These are phyloP conservation scores for Microplitis demolitor DNA, from an alignment of 1,140 invertebrate species.

Conservation along the genomic window DNA sequence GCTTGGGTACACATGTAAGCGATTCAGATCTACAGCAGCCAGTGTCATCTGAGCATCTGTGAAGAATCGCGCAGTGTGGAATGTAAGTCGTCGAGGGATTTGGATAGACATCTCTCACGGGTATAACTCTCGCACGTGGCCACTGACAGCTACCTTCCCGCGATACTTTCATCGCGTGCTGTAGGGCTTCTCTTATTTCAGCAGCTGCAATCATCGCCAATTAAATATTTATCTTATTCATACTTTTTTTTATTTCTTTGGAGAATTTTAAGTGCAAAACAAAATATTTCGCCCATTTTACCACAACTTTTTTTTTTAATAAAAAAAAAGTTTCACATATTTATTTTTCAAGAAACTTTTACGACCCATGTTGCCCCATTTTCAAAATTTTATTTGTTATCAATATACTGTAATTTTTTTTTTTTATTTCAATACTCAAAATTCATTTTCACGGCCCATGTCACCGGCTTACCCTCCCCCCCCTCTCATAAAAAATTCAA, in stretches of 20 bases:
- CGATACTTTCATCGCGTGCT: conserved; percentile 65
- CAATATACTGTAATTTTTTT: no score
- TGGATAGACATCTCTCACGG: conserved; percentile 69
- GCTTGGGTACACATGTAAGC: conserved; percentile 71
- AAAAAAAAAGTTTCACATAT: no score
- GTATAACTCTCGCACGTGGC: conserved; percentile 68
- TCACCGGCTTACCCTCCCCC: no score
- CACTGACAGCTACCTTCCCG: conserved; percentile 67
- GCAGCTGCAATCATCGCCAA: conserved; percentile 43
- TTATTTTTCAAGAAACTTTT: no score
- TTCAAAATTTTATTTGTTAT: no score
- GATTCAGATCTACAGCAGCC: conserved; percentile 72
- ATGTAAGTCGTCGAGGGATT: conserved; percentile 72
- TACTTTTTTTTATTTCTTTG: background rate
- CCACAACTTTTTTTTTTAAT: no score
- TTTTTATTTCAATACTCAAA: no score
- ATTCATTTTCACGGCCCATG: no score
- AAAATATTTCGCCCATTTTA: no score
- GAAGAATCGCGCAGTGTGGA: conserved; percentile 75
- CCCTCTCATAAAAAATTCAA: no score
- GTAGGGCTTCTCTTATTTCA: conserved; percentile 59
- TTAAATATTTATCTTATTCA: background rate
- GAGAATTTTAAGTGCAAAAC: conserved; percentile 10
- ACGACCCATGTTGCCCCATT: no score
- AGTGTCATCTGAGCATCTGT: conserved; percentile 77